Evolutionary conservation across 2,113 vertebrate species (phyloP).

Genomic region (Sinosuthora webbiana): DNA sequence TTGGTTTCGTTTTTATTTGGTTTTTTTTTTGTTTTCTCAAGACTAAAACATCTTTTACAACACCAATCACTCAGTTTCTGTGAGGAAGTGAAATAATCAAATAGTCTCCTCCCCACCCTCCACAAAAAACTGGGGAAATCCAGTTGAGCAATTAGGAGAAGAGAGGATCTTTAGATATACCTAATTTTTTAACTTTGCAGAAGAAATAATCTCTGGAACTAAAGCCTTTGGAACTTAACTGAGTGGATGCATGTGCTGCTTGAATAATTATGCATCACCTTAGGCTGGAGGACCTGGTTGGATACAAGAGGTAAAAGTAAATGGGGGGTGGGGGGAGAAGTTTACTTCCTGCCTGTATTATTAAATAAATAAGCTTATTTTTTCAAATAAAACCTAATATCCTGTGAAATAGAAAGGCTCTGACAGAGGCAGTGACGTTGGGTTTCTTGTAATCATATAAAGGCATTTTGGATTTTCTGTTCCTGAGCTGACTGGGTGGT

Average conservation of each 20-base stretch:
- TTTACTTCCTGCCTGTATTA: not conserved
- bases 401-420: not conserved
- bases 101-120: not conserved
- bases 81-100: slow-evolving; percentile 39
- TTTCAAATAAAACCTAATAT: not conserved
- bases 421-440: rapidly evolving
- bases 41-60: not conserved
- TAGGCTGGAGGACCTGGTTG: not conserved
- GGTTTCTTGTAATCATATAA: not conserved
- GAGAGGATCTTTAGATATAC: not conserved
- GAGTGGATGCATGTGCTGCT: not conserved
- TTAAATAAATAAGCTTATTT: not conserved
- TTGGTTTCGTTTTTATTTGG: not conserved
- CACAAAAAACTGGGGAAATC: not conserved
- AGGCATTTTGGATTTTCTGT: not conserved
- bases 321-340: not conserved
- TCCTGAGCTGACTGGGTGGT: not conserved
- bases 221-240: not conserved
- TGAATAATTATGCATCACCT: not conserved
- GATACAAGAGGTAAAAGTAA: not conserved
- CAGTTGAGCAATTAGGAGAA: not conserved
- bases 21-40: not conserved
- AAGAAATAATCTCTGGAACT: not conserved
- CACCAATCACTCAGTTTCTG: not conserved
- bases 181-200: not conserved